These are phyloP conservation scores for Rhodinocichla rosea DNA, from an alignment of 2,113 vertebrate species.

Conservation along the genomic window DNA sequence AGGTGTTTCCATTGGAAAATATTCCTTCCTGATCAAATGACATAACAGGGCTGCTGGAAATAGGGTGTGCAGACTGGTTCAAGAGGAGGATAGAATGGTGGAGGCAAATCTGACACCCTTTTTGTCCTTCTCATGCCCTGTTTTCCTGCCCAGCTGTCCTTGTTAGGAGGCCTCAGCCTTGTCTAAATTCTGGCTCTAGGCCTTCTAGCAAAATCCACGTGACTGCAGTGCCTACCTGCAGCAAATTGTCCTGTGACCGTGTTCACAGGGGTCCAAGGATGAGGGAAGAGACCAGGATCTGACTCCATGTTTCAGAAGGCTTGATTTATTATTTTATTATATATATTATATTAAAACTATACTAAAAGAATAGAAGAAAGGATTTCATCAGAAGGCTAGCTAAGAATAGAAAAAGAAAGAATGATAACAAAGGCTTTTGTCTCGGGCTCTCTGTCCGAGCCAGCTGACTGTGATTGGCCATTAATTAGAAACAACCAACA, in stretches of 20 bases:
- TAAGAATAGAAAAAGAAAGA: too few species aligned
- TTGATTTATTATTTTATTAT: too few species aligned
- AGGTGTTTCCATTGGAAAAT: not conserved
- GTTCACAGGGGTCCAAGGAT: too few species aligned
- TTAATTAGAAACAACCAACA: too few species aligned
- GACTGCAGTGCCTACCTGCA: not conserved
- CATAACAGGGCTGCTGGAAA: not conserved
- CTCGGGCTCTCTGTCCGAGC: too few species aligned
- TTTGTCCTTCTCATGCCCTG: not conserved
- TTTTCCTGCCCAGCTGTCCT: not conserved
- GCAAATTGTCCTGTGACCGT: not conserved
- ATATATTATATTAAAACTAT: too few species aligned
- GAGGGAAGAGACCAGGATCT: too few species aligned
- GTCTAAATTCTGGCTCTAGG: not conserved
- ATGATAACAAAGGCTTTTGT: too few species aligned
- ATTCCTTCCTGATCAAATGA: not conserved
- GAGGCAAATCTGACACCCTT: not conserved
- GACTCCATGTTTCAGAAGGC: too few species aligned
- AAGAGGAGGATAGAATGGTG: not conserved
- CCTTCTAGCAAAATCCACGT: not conserved
- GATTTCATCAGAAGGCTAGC: too few species aligned
- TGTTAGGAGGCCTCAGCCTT: not conserved
- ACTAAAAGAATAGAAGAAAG: too few species aligned
- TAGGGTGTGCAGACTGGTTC: not conserved
- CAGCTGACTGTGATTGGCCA: too few species aligned